Conservation (phyloP, 2,113 vertebrate species). For the Engystomops pustulosus region DNA sequence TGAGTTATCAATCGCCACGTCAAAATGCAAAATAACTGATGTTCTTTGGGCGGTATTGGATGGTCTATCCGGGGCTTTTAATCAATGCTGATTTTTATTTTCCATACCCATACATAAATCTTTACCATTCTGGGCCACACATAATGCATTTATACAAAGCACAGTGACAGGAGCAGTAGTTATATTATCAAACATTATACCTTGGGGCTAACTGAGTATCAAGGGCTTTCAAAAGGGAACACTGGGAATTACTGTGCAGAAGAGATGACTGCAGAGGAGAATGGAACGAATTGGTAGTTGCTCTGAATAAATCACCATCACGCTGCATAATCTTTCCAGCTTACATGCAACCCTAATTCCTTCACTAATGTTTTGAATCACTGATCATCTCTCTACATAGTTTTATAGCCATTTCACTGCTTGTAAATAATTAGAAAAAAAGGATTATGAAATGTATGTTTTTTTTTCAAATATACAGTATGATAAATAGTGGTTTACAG, state of each 20-base stretch:
- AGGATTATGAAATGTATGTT: neutral
- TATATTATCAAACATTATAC: slow-evolving; percentile 97
- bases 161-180: slow-evolving; percentile 93
- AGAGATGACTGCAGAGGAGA: slow-evolving; percentile 79
- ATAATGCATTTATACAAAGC: slow-evolving; percentile 91
- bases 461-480: neutral
- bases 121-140: slow-evolving; percentile 86
- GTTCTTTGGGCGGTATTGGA: slow-evolving; percentile 97
- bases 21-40: slow-evolving; percentile 99
- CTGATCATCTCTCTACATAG: slow-evolving; percentile 67
- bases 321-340: slow-evolving; percentile 81
- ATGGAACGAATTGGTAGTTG: slow-evolving; percentile 87
- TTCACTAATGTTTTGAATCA: slow-evolving; percentile 73
- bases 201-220: slow-evolving; percentile 90
- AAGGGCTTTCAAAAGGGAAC: slow-evolving; percentile 88
- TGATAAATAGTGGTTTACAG: neutral
- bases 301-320: slow-evolving; percentile 90
- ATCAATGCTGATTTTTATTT: slow-evolving; percentile 96
- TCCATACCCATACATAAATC: slow-evolving; percentile 90
- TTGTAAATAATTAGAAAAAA: slow-evolving; percentile 68
- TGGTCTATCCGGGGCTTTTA: slow-evolving; percentile 98
- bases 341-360: slow-evolving; percentile 85
- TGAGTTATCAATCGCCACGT: slow-evolving; percentile 99
- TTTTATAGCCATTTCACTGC: slow-evolving; percentile 80
- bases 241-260: slow-evolving; percentile 78